phyloP scores from a whole-genome alignment of 2,113 vertebrate species.

The Corythornis vintsioides region DNA sequence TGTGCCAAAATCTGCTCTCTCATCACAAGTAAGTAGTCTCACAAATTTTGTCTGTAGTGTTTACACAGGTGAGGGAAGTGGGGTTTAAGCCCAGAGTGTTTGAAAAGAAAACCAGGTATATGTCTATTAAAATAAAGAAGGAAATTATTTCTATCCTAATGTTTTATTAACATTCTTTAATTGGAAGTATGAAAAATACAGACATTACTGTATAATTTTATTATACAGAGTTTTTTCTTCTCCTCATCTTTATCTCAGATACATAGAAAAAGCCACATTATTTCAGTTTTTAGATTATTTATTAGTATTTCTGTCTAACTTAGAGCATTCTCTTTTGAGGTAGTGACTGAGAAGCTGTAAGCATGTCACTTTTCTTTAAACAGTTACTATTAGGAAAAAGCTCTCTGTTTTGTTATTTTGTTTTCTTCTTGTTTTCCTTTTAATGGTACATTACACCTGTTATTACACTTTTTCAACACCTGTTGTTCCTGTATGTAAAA shows the following conservation, averaged over 20 bases:
- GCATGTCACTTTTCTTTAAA: neutral
- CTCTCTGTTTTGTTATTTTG: neutral
- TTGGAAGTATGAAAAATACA: neutral
- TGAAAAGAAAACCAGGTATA: neutral
- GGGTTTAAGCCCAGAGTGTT: neutral
- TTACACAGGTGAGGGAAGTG: neutral
- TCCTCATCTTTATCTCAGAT: neutral
- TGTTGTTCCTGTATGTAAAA: neutral
- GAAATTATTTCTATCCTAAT: neutral
- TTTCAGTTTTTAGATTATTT: neutral
- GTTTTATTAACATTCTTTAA: neutral
- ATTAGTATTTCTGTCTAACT: neutral
- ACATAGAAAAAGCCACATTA: neutral
- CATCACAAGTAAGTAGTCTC: neutral
- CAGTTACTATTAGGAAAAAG: neutral
- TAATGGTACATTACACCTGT: neutral
- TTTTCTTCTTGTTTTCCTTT: neutral
- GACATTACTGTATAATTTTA: no score
- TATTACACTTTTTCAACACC: neutral
- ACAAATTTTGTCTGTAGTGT: neutral
- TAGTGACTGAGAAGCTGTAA: neutral
- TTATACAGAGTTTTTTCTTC: no score
- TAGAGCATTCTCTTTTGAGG: neutral
- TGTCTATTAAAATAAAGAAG: neutral
- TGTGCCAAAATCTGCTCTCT: neutral